Base-by-base conservation (phyloP, 2,888 invertebrate species). In the Bellardia pandia region DNA sequence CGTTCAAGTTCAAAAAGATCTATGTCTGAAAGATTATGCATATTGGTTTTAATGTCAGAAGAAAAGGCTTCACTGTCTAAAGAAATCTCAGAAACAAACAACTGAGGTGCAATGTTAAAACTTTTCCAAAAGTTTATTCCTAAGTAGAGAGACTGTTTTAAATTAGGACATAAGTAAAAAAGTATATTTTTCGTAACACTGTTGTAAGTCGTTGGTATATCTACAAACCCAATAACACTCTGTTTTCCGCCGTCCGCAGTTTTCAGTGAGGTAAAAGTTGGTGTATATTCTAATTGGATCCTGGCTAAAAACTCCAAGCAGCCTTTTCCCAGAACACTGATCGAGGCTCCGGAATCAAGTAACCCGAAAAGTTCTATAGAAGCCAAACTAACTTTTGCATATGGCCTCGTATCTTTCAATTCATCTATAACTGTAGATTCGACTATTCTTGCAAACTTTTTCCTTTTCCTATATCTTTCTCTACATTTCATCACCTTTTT, bases 1-100 rank as follows among this genome's bases (percentile, higher is more conserved):
- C 40, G 40, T 8, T 40, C 2, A 7, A 40, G 40, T 42, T 68
- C 37, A n/a, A 37, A 56, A 7, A 42, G 5, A 11, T 77, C 53
- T 4, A 45, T 45, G 1, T 14, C 77, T 14, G 42, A 53, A 30
- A 78, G 45, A 5, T 13, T 30, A 40, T 78, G 78, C 13, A 45
- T 69, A 14, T 78, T 78, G 1, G n/a, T 37, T 0, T 42, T 33
- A 3, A 6, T 6, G 23, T 48, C 13, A 40, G 40, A 5, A 40
- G 9, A 3, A 58, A 58, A 58, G 2, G 33, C 8, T 0, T 56
- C 56, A n/a, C 42, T 45, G 6, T 56, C 48, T 42, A 30, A 42
- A 13, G 40, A 13, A n/a, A 78, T 33, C 42, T 60, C 78, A 3
- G 78, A 60, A 2, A 69, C 8, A 78, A 78, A 60, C 16, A 69